Evolutionary conservation across 1,140 invertebrate genomes (phyloP).

Genomic region (Branchinecta lindahli): DNA sequence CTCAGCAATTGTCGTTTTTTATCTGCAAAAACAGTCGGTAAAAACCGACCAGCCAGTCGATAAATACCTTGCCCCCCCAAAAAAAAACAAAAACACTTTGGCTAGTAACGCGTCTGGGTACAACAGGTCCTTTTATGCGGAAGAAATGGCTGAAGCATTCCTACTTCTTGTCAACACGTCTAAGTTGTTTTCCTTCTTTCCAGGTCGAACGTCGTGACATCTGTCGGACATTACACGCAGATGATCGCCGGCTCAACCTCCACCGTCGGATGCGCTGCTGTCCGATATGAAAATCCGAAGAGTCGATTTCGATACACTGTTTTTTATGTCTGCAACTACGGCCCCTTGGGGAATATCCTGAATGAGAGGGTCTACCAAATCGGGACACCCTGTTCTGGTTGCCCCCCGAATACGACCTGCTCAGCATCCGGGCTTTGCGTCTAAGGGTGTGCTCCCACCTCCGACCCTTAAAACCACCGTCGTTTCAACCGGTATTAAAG

Average conservation of each 20-base stretch:
- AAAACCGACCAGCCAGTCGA: no score
- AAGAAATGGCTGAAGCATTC: no score
- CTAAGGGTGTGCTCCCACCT: background rate
- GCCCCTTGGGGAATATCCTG: constrained; percentile 14
- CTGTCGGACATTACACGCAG: background rate
- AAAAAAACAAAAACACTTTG: no score
- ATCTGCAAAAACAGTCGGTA: no score
- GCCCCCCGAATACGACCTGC: constrained; percentile 13
- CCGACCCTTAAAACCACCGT: no score
- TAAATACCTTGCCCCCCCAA: no score
- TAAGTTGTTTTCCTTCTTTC: background rate
- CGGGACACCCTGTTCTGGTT: constrained; percentile 12
- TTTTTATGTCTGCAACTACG: constrained; percentile 21
- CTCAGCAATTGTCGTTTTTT: no score
- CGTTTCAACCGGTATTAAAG: no score
- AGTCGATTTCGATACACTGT: constrained; percentile 11
- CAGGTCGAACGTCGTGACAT: background rate
- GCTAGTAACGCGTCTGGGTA: no score
- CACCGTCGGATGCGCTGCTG: background rate
- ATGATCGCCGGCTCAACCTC: background rate
- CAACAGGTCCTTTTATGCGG: no score
- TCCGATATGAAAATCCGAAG: background rate
- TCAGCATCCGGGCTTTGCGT: background rate
- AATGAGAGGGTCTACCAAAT: background rate
- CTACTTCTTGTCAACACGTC: no score